A percentile compares a stretch with the other conserved stretches of the same genome.
Evolutionary conservation across 2,113 vertebrate species (phyloP).

Genomic region (Seriola quinqueradiata): DNA sequence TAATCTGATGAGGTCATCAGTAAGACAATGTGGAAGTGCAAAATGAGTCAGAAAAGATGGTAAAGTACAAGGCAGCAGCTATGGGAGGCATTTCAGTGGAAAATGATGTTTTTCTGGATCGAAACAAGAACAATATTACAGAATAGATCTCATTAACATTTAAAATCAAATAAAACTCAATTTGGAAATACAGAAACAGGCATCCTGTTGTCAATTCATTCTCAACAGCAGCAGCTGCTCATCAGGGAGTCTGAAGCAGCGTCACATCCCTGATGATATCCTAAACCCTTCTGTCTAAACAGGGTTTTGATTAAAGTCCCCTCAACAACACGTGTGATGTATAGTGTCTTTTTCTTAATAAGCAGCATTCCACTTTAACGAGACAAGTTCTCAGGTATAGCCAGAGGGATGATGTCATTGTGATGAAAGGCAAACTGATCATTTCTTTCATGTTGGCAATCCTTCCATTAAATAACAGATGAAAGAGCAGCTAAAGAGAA

Average conservation of each 20-base stretch:
- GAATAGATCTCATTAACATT: background rate
- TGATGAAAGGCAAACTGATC: constrained; percentile 72
- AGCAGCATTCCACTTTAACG: constrained; percentile 43
- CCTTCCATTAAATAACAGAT: constrained; percentile 75
- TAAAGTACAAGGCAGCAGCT: background rate
- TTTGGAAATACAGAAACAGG: background rate
- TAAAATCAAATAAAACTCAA: background rate
- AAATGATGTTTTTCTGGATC: background rate
- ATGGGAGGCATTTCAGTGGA: too few relatives aligned
- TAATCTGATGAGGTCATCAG: background rate
- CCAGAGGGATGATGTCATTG: constrained; percentile 71
- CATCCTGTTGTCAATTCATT: background rate
- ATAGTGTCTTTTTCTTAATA: constrained; percentile 18
- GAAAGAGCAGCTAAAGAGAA: constrained; percentile 75
- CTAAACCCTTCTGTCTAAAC: constrained; percentile 11
- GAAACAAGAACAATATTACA: background rate
- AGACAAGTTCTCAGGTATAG: constrained; percentile 63
- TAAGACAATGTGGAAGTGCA: background rate
- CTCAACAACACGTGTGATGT: background rate
- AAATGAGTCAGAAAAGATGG: background rate
- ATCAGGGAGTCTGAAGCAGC: background rate
- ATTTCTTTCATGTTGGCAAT: constrained; percentile 78
- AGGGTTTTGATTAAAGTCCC: constrained; percentile 36
- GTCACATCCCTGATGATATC: background rate
- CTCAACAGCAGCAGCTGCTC: constrained; percentile 7